Percentiles rank a stretch among this genome's conserved stretches.
Evolutionary conservation across 2,888 invertebrate genomes (phyloP).

Genomic region (Mythimna ferrago): DNA sequence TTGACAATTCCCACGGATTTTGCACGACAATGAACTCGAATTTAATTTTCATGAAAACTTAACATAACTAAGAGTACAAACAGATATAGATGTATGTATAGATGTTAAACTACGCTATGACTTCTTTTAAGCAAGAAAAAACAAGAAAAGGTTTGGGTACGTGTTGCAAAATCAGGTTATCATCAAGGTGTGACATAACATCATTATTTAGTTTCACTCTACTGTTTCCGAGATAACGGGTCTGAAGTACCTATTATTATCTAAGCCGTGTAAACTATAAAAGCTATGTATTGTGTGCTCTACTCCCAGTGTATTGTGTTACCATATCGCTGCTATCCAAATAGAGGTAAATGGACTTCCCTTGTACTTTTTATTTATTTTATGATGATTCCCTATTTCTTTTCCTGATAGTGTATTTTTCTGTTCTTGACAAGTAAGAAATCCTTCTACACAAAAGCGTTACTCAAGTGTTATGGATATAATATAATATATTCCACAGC

Average conservation of each 20-base stretch:
- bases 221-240: constrained; percentile 19
- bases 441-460: not conserved
- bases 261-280: constrained; percentile 30
- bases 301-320: constrained; percentile 30
- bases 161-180: constrained; percentile 8
- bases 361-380: constrained; percentile 37
- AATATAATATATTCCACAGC: too few species aligned
- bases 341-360: constrained; percentile 47
- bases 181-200: constrained; percentile 3
- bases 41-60: too few species aligned
- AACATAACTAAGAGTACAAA: too few species aligned
- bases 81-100: too few species aligned
- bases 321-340: constrained; percentile 39
- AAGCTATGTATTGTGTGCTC: constrained; percentile 16
- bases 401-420: constrained; percentile 26
- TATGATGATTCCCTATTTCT: constrained; percentile 31
- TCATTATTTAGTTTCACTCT: constrained; percentile 7
- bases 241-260: constrained; percentile 30
- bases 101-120: too few species aligned
- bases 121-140: not conserved
- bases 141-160: not conserved
- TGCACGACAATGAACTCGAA: too few species aligned
- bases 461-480: not conserved
- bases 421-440: constrained; percentile 22
- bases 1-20: too few species aligned